Evolutionary conservation across 2,888 invertebrate species (phyloP).

Genomic region (Heliconius sara): DNA sequence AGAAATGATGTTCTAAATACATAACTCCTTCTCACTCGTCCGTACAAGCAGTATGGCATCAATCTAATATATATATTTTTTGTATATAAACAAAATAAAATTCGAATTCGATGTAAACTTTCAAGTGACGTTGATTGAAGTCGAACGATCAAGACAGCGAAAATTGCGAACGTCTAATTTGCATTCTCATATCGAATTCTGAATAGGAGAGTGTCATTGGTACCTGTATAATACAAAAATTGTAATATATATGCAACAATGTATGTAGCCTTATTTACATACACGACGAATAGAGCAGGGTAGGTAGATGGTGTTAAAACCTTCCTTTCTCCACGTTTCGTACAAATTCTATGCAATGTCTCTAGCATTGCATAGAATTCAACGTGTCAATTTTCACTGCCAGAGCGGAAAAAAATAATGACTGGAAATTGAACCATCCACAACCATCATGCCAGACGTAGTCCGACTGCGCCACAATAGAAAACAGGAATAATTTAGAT

Average conservation of each 20-base stretch:
- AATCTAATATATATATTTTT: neutral
- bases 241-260: conserved; percentile 1
- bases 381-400: neutral
- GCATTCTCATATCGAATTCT: conserved; percentile 14
- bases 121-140: conserved; percentile 23
- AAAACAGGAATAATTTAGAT: neutral
- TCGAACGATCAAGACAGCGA: conserved; percentile 10
- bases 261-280: neutral
- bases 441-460: neutral
- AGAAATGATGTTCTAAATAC: neutral
- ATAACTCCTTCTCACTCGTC: neutral
- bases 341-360: neutral
- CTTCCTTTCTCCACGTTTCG: neutral
- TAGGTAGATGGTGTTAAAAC: no score
- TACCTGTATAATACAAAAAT: conserved; percentile 8
- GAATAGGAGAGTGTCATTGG: conserved; percentile 5
- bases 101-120: neutral
- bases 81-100: neutral
- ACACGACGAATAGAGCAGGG: no score
- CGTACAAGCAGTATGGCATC: neutral
- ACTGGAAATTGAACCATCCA: neutral
- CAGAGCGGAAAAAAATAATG: neutral
- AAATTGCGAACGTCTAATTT: conserved; percentile 13
- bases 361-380: neutral
- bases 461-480: neutral